phyloP scores from a whole-genome alignment of 2,797 vertebrate genomes.

The Hafferia zeledoni region DNA sequence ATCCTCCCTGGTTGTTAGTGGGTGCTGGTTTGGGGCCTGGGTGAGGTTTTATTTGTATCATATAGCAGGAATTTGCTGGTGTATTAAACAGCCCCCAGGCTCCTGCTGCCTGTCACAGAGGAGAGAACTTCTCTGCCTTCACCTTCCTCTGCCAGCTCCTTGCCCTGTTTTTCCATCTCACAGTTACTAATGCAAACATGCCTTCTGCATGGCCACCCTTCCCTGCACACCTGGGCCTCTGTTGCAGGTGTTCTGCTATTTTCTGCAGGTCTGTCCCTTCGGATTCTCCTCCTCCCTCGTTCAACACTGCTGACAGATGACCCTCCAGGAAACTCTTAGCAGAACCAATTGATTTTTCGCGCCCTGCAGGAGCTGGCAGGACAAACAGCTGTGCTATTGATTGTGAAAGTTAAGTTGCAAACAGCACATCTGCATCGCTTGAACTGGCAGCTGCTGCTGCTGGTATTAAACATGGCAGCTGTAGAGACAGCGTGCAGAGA shows the following conservation, averaged over 20 bases:
- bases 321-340: background rate
- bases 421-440: background rate
- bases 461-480: background rate
- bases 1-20: background rate
- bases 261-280: background rate
- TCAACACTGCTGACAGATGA: background rate
- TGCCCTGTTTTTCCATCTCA: background rate
- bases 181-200: background rate
- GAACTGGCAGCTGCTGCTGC: background rate
- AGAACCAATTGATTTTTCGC: conserved; percentile 21
- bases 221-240: background rate
- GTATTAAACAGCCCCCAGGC: background rate
- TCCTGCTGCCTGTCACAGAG: background rate
- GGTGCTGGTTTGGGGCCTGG: background rate
- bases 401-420: background rate
- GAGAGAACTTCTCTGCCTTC: background rate
- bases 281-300: rapidly evolving
- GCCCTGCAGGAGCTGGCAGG: background rate
- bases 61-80: background rate
- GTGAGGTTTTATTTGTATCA: background rate
- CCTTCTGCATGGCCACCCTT: background rate
- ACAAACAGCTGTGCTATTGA: background rate
- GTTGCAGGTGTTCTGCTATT: background rate
- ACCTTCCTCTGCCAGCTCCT: background rate
- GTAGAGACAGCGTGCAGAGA: background rate